These are phyloP conservation scores for Dascyllus trimaculatus DNA, from an alignment of 2,113 vertebrate species.

Conservation along the genomic window DNA sequence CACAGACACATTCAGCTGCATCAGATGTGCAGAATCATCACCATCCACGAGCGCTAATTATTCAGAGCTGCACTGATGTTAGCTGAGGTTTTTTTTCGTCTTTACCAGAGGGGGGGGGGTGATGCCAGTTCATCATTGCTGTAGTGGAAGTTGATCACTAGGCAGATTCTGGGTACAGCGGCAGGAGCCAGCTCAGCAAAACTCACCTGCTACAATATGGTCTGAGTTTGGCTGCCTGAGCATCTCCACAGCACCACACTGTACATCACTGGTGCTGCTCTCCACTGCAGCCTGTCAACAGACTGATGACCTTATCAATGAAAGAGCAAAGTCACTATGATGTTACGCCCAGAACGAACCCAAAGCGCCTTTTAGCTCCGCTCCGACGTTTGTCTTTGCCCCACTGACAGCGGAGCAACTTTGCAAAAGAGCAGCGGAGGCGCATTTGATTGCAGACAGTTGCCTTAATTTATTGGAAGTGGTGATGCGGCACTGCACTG, in stretches of 20 bases:
- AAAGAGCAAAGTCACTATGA: constrained; percentile 79
- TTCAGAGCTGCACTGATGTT: constrained; percentile 58
- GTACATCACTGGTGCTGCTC: constrained; percentile 61
- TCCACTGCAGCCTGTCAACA: constrained; percentile 72
- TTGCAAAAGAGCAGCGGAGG: constrained; percentile 32
- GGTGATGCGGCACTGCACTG: constrained; percentile 65
- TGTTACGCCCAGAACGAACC: constrained; percentile 49
- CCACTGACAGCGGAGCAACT: constrained; percentile 20
- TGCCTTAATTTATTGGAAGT: constrained; percentile 59
- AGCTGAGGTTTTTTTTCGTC: not conserved
- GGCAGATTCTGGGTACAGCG: constrained; percentile 79
- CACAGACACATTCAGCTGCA: constrained; percentile 37
- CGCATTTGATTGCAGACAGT: constrained; percentile 50
- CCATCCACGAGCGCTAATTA: constrained; percentile 64
- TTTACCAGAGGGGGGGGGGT: constrained; percentile 45
- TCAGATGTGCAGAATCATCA: constrained; percentile 66
- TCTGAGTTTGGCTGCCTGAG: constrained; percentile 64
- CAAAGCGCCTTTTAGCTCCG: constrained; percentile 30
- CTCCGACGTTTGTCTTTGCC: constrained; percentile 29
- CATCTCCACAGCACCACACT: constrained; percentile 58
- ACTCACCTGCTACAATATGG: constrained; percentile 78
- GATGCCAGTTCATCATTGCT: constrained; percentile 71
- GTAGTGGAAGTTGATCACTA: constrained; percentile 81
- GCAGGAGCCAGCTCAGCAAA: constrained; percentile 83
- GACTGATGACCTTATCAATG: constrained; percentile 83